A percentile compares a stretch with the other conserved stretches of the same genome.
phyloP scores from a whole-genome alignment of 2,113 vertebrate species.

The Cyphomyrus discorhynchus region DNA sequence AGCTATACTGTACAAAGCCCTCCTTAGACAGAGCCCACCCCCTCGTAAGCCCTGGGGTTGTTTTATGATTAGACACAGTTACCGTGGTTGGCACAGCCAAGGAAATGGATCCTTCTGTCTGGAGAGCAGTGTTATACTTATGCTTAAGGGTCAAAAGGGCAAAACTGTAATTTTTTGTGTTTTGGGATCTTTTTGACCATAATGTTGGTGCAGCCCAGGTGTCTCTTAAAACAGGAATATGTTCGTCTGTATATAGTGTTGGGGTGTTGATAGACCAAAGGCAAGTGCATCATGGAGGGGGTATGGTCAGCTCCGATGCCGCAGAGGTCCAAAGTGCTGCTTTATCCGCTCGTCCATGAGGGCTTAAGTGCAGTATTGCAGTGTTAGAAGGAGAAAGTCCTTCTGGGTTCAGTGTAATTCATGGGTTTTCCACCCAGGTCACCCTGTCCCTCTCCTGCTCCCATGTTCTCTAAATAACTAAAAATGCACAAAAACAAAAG shows the following conservation, averaged over 20 bases:
- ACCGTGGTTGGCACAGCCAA: not conserved
- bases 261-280: not conserved
- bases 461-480: not conserved
- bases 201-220: not conserved
- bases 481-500: not conserved
- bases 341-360: not conserved
- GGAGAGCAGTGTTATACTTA: not conserved
- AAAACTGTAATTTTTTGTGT: not conserved
- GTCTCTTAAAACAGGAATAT: not conserved
- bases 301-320: not conserved
- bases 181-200: not conserved
- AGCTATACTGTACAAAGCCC: conserved; percentile 8
- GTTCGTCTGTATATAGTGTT: not conserved
- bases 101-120: not conserved
- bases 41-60: not conserved
- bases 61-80: conserved; percentile 4
- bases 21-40: not conserved
- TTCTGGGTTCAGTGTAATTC: not conserved
- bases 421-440: not conserved
- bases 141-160: not conserved
- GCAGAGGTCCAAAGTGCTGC: not conserved
- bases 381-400: not conserved
- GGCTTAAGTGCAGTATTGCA: not conserved
- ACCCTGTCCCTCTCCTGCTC: not conserved
- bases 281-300: not conserved